Conservation (phyloP, 2,113 vertebrate species). For the Phyllostomus hastatus region DNA sequence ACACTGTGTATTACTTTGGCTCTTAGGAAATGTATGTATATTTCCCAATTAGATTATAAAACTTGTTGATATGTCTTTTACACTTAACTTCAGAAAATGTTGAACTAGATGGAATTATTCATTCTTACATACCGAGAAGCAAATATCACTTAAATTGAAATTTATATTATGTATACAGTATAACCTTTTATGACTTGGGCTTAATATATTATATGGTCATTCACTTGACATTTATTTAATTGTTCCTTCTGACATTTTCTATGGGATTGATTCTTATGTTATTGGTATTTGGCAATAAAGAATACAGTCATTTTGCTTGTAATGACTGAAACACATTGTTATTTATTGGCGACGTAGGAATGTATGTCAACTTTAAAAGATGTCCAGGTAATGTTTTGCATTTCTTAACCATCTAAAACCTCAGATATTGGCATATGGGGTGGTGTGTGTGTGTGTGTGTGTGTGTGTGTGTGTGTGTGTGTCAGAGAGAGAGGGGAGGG, state of each 20-base stretch:
- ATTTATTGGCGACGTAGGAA: not conserved
- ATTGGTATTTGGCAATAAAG: not conserved
- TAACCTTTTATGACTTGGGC: not conserved
- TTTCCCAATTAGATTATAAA: not conserved
- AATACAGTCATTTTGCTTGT: not conserved
- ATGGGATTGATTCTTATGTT: not conserved
- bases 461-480: not conserved
- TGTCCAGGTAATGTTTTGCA: not conserved
- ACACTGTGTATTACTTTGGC: not conserved
- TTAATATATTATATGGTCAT: slow-evolving; percentile 11
- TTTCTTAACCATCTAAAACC: not conserved
- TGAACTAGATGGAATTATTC: not conserved
- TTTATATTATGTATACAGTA: not conserved
- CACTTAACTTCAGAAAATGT: not conserved
- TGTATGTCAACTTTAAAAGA: not conserved
- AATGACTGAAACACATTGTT: not conserved
- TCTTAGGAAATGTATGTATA: not conserved
- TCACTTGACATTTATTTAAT: not conserved
- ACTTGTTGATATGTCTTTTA: not conserved
- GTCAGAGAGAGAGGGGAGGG: not conserved
- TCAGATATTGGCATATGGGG: not conserved
- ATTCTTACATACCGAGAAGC: not conserved
- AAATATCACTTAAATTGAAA: not conserved
- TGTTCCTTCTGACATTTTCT: slow-evolving; percentile 36
- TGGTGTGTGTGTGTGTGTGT: not conserved